A percentile compares a stretch with the other conserved stretches of the same genome.
These are phyloP conservation scores for Megaceryle maxima DNA, from an alignment of 2,113 vertebrate genomes.

Conservation along the genomic window DNA sequence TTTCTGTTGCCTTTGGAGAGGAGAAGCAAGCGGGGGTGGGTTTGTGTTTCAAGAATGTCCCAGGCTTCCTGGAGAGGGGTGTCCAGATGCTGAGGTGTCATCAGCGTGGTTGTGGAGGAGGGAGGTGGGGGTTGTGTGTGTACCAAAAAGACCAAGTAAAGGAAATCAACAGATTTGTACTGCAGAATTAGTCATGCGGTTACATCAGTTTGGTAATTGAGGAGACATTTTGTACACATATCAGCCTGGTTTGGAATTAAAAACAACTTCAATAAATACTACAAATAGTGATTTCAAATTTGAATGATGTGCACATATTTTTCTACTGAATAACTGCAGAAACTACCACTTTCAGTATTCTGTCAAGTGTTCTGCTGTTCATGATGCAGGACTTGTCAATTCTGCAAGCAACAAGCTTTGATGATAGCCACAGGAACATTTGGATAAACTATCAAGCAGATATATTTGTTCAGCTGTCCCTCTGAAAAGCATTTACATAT, in stretches of 20 bases:
- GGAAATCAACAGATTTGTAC: not conserved
- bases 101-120: not conserved
- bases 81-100: too few species aligned
- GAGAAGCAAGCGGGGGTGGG: too few species aligned
- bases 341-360: not conserved
- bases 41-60: too few species aligned
- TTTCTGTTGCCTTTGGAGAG: too few species aligned
- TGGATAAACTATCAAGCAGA: slow-evolving; percentile 17
- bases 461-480: slow-evolving; percentile 20
- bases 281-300: not conserved
- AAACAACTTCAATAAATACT: slow-evolving; percentile 1
- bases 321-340: not conserved
- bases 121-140: accelerated
- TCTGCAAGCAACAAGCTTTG: slow-evolving; percentile 2
- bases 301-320: not conserved
- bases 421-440: slow-evolving; percentile 23
- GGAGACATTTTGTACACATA: not conserved
- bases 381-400: not conserved
- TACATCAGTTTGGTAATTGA: slow-evolving; percentile 11
- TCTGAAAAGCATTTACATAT: not conserved
- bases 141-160: not conserved
- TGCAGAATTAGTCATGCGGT: not conserved
- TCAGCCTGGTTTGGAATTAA: not conserved
- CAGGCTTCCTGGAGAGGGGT: too few species aligned
- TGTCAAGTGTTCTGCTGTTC: not conserved